Percentiles rank a stretch among this genome's conserved stretches.
phyloP scores from a whole-genome alignment of 1,140 invertebrate genomes.

The Calephelis virginiensis region DNA sequence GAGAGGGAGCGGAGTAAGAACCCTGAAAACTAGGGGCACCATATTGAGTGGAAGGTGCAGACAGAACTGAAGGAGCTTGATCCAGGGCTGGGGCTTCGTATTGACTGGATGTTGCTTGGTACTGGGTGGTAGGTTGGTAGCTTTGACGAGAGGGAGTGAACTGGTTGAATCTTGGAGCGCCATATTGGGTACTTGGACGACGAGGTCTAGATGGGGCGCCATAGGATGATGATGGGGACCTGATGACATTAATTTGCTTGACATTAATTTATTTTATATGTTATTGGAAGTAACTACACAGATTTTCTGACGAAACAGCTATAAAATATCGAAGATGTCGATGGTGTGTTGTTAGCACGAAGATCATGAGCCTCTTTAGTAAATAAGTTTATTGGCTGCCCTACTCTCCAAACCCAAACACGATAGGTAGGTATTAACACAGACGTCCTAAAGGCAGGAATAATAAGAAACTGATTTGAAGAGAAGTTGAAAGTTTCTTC shows the following conservation, averaged over 20 bases:
- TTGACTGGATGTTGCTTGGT: slow-evolving; percentile 29
- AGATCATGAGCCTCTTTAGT: too few relatives aligned
- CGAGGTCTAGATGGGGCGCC: slow-evolving; percentile 27
- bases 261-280: too few relatives aligned
- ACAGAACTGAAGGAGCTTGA: slow-evolving; percentile 25
- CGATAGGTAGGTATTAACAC: too few relatives aligned
- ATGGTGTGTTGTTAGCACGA: too few relatives aligned
- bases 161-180: slow-evolving; percentile 1
- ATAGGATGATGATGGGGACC: slow-evolving; percentile 43
- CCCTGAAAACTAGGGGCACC: slow-evolving; percentile 27
- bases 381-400: too few relatives aligned
- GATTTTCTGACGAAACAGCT: too few relatives aligned
- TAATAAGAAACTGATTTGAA: too few relatives aligned
- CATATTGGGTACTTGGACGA: slow-evolving; percentile 35
- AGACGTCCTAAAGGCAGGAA: too few relatives aligned
- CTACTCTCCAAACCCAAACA: too few relatives aligned
- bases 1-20: slow-evolving; percentile 32
- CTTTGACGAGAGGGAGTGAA: neutral
- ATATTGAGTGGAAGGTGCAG: slow-evolving; percentile 31
- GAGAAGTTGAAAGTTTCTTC: too few relatives aligned
- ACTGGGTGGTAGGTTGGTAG: slow-evolving; percentile 16
- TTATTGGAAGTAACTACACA: too few relatives aligned
- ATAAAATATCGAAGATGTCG: too few relatives aligned
- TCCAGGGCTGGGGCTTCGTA: slow-evolving; percentile 39
- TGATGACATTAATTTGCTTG: slow-evolving; percentile 35